Evolutionary conservation across 2,888 invertebrate species (phyloP), one percentile per base, ranked within the genome.

Genomic region (Coecobrya sp.): DNA sequence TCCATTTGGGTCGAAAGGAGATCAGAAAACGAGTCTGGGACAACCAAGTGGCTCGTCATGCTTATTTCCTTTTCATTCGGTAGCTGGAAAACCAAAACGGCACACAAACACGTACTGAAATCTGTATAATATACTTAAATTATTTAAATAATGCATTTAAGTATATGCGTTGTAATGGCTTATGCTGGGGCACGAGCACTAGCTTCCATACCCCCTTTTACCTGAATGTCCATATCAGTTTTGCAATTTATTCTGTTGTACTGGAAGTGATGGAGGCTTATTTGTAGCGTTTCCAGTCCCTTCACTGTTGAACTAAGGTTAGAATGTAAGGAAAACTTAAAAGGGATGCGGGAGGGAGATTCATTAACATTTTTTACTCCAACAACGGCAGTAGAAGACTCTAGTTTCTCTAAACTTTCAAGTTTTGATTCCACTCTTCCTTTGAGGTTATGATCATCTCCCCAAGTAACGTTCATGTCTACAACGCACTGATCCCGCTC

Each of bases 401-500:
- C 95, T 0, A 95, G 95, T 2, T 95, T 95, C 16, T 95, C 94
- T 55, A 96, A 95, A 4, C 95, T 95, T 19, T 95, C 94, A 55
- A 86, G 86, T 19, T 92, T 59, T 4, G 95, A 93, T 42, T 88
- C 92, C 84, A 95, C 93, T 36, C 81, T 89, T 92, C 95, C 93
- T 92, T 92, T 70, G 52, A 94, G 52, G 25, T 93, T 94, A 36
- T 94, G 91, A 27, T 88, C 92, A 68, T 94, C 86, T 65, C 93
- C 93, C 93, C 94, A 93, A 52, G 93, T 87, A 19, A 94, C 94
- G 36, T 93, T 94, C 76, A 94, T 55, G 84, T 90, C 92, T 68
- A 95, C 92, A 45, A 93, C 88, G 82, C 93, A 94, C 52, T 93
- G 93, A 7, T 81, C 81, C 59, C 91, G 52, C 10, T 86, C 84